phyloP scores from a whole-genome alignment of 2,113 vertebrate species.

The Calcarius ornatus region DNA sequence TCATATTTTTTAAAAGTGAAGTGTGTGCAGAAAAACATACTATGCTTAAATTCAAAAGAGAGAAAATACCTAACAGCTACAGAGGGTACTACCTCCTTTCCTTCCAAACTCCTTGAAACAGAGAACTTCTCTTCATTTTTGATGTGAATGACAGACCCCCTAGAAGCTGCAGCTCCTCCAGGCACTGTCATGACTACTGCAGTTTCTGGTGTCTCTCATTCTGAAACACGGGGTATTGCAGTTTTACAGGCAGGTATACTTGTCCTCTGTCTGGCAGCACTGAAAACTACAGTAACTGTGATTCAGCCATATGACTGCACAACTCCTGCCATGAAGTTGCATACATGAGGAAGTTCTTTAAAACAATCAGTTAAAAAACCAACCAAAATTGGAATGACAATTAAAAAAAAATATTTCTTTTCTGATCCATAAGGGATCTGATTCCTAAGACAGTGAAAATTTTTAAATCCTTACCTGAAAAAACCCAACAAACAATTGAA shows the following conservation, averaged over 20 bases:
- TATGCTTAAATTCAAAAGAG: not conserved
- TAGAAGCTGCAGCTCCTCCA: not conserved
- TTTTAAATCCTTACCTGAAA: not conserved
- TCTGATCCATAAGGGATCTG: not conserved
- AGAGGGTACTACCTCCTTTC: not conserved
- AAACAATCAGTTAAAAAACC: not conserved
- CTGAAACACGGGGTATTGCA: not conserved
- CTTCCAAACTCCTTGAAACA: not conserved
- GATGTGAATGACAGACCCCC: not conserved
- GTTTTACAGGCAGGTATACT: not conserved
- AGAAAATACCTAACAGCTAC: not conserved
- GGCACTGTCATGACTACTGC: not conserved
- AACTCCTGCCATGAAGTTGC: not conserved
- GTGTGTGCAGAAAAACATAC: not conserved
- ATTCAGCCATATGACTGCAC: not conserved
- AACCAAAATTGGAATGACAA: not conserved
- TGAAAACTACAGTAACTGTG: not conserved
- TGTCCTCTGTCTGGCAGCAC: not conserved
- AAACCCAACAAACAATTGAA: accelerated
- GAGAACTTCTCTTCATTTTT: not conserved
- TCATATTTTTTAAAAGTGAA: not conserved
- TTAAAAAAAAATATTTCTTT: not conserved
- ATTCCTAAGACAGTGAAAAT: not conserved
- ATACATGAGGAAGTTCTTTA: not conserved
- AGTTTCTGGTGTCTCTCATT: not conserved